phyloP scores from a whole-genome alignment of 1,140 invertebrate genomes.

The Diachasmimorpha longicaudata region DNA sequence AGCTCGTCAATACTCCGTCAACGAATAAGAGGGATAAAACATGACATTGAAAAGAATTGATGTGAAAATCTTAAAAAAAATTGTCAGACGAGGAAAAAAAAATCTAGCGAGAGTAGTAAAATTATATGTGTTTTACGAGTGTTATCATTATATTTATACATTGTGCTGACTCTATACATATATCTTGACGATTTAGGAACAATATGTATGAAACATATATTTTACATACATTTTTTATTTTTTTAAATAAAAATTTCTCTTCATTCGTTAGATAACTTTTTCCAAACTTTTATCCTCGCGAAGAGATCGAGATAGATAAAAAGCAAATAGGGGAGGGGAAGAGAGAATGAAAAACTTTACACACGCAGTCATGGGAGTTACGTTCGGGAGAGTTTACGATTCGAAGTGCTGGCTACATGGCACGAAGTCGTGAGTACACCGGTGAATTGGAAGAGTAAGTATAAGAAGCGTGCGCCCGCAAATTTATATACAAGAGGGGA shows the following conservation, averaged over 20 bases:
- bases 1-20: not conserved
- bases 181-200: too few species aligned
- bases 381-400: constrained; percentile 19
- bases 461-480: not conserved
- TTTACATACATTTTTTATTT: too few species aligned
- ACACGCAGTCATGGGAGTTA: not conserved
- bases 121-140: too few species aligned
- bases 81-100: not conserved
- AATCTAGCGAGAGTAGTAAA: too few species aligned
- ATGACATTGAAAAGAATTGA: too few species aligned
- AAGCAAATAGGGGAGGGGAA: not conserved
- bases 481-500: not conserved
- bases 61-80: not conserved
- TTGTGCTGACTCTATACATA: too few species aligned
- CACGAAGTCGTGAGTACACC: constrained; percentile 28
- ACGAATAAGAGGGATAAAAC: not conserved
- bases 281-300: too few species aligned
- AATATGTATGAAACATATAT: too few species aligned
- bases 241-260: too few species aligned
- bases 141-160: too few species aligned
- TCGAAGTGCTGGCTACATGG: constrained; percentile 9
- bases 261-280: too few species aligned
- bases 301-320: not conserved
- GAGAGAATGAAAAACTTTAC: not conserved
- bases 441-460: constrained; percentile 18